Base-by-base conservation (phyloP, 1,140 invertebrate genomes). In the Rhopalosiphum maidis region DNA sequence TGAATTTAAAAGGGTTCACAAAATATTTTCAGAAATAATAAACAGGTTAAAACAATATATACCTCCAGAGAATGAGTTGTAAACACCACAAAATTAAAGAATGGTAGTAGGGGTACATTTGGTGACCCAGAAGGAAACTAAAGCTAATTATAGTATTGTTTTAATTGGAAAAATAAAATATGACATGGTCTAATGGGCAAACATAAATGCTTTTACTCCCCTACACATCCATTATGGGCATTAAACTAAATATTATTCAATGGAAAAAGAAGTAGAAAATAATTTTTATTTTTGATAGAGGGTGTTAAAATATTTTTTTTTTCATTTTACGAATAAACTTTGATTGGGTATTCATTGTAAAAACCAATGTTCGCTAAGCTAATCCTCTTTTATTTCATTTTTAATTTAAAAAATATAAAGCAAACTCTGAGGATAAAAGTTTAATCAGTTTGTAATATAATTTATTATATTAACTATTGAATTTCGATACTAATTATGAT, bases 101-200 rank as follows among this genome's bases (percentile, higher is more conserved):
- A 37, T 54, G 30, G 48, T 48, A 55, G 22, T 9, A 89, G n/a
- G 23, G 51, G 7, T 89, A 18, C 35, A 55, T 89, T 89, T 25
- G 48, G 35, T 37, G 51, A 41, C 88, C 88, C 88, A 55, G 77
- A 91, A 91, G 15, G 90, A 43, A 68, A 91, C 43, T 77, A 91
- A 48, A 83, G 41, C 46, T 92, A 92, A 92, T 92, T 92, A 92
- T 92, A 92, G 68, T 51, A 92, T 92, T 83, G n/a, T 82, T 92
- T 92, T 82, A 92, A 92, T 83, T 51, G 68, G 68, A 83, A 83
- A 83, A 83, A 92, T 82, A 83, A 91, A 77, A 77, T 83, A 35
- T 4, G 22, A 83, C 46, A 46, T 83, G 41, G 77, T 92, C 22
- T 46, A 83, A 51, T 51, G 43, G n/a, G 5, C 46, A 83, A 83